These are phyloP conservation scores for Colaptes auratus DNA, from an alignment of 2,113 vertebrate species.

Conservation along the genomic window DNA sequence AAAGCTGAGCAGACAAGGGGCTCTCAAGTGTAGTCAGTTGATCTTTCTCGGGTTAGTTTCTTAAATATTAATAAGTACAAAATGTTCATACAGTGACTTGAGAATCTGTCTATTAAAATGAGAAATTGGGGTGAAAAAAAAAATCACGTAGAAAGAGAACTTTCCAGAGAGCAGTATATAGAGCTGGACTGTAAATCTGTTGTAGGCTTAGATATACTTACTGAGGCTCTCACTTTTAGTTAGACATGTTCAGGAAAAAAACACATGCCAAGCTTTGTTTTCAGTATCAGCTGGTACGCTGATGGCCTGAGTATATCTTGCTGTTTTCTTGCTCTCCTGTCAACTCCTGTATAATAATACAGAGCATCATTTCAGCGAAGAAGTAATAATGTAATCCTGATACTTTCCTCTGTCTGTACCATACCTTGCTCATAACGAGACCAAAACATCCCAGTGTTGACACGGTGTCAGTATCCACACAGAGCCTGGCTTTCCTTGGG, in stretches of 20 bases:
- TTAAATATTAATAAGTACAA: constrained; percentile 65
- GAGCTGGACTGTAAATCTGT: background rate
- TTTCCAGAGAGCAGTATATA: background rate
- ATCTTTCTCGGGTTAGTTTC: constrained; percentile 22
- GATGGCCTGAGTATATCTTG: background rate
- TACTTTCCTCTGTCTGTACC: background rate
- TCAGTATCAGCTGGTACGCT: background rate
- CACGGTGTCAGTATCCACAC: background rate
- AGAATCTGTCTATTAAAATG: constrained; percentile 5
- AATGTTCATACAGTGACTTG: constrained; percentile 34
- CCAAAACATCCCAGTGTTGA: background rate
- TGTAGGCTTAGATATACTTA: background rate
- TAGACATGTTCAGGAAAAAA: background rate
- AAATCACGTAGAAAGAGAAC: background rate
- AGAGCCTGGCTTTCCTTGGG: background rate
- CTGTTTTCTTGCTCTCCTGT: background rate
- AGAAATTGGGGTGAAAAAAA: background rate
- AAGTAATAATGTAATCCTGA: background rate
- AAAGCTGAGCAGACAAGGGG: background rate
- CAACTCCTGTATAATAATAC: background rate
- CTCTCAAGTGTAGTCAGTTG: background rate
- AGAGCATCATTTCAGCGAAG: background rate
- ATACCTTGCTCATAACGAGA: background rate
- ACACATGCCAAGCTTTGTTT: background rate
- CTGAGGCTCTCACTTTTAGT: background rate